phyloP scores from a whole-genome alignment of 2,113 vertebrate genomes.

The Tragelaphus imberbis region DNA sequence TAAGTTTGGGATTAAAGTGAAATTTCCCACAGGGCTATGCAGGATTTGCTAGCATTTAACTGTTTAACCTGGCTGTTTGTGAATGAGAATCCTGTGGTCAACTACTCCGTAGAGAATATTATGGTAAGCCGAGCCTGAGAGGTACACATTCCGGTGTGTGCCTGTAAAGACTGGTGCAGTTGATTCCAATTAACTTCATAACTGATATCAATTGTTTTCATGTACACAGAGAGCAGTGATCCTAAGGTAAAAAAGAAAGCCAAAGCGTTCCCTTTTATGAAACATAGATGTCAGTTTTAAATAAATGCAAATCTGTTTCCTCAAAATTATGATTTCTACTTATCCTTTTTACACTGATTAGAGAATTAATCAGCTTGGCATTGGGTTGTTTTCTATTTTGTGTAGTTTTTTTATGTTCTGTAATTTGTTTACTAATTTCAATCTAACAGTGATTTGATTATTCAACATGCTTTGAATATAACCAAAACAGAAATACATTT shows the following conservation, averaged over 20 bases:
- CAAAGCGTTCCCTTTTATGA: constrained; percentile 58
- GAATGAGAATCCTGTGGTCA: constrained; percentile 93
- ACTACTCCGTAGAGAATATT: constrained; percentile 89
- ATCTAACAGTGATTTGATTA: constrained; percentile 49
- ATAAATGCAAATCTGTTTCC: constrained; percentile 67
- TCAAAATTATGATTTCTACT: constrained; percentile 59
- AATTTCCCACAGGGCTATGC: constrained; percentile 99
- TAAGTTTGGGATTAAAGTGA: constrained; percentile 99
- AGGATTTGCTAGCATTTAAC: constrained; percentile 99
- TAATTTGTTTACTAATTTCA: constrained; percentile 61
- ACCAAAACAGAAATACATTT: constrained; percentile 61
- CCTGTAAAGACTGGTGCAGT: constrained; percentile 79
- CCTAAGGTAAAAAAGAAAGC: constrained; percentile 73
- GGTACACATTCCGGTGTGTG: constrained; percentile 83
- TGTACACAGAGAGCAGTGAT: constrained; percentile 71
- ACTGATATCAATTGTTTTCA: constrained; percentile 79
- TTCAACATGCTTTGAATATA: constrained; percentile 31
- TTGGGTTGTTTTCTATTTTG: constrained; percentile 57
- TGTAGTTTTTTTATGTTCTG: constrained; percentile 34
- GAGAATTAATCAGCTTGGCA: constrained; percentile 69
- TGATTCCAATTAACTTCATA: constrained; percentile 85
- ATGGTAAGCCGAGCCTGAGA: constrained; percentile 87
- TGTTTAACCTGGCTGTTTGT: constrained; percentile 99
- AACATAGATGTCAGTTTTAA: constrained; percentile 69
- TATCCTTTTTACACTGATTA: constrained; percentile 54